Evolutionary conservation across 2,888 invertebrate genomes (phyloP).

Genomic region (Silvanus unidentatus): DNA sequence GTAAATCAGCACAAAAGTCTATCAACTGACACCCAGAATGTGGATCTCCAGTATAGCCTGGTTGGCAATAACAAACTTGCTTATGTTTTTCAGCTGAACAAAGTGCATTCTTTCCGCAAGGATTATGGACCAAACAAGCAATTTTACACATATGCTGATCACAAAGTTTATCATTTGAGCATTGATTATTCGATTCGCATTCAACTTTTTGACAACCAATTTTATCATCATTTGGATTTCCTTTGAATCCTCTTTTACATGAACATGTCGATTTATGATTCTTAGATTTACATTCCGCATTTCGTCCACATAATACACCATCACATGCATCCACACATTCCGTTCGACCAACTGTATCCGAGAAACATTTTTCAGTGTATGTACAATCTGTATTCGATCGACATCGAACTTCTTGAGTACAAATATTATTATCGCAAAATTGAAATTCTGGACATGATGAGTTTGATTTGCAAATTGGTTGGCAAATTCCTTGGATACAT

Average conservation of each 20-base stretch:
- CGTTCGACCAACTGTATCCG: constrained; percentile 64
- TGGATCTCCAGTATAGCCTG: constrained; percentile 80
- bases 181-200: constrained; percentile 65
- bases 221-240: constrained; percentile 65
- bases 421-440: constrained; percentile 77
- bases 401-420: constrained; percentile 76
- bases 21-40: constrained; percentile 63
- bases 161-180: constrained; percentile 77
- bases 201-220: constrained; percentile 76
- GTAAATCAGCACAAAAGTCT: constrained; percentile 71
- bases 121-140: constrained; percentile 75
- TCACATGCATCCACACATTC: constrained; percentile 74
- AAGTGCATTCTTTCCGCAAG: constrained; percentile 78
- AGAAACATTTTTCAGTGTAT: constrained; percentile 65
- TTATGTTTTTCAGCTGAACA: constrained; percentile 79
- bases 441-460: constrained; percentile 79
- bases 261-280: constrained; percentile 70
- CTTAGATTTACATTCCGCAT: constrained; percentile 70
- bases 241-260: constrained; percentile 74
- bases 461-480: constrained; percentile 75
- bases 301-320: constrained; percentile 70
- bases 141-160: constrained; percentile 79
- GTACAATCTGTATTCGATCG: constrained; percentile 66
- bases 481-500: constrained; percentile 80
- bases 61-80: constrained; percentile 78